These are phyloP conservation scores for Drosophila malerkotliana DNA, from an alignment of 1,140 invertebrate genomes.

Conservation along the genomic window DNA sequence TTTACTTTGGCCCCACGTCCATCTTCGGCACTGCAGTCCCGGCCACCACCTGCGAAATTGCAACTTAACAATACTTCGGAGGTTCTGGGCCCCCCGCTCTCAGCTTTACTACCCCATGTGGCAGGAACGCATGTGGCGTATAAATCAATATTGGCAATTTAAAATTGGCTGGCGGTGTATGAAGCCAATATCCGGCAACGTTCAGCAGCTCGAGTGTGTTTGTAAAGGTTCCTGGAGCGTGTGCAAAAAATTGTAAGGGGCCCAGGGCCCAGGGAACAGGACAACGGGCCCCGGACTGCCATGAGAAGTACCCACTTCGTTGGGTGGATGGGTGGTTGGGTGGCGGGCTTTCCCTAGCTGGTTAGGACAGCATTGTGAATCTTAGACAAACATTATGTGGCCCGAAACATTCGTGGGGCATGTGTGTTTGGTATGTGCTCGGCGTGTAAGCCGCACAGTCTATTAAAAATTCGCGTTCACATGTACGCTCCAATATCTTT, in stretches of 20 bases:
- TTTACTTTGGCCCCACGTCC: constrained; percentile 69
- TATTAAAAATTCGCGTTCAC: not conserved
- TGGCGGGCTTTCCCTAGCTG: not conserved
- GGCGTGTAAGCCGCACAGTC: constrained; percentile 1
- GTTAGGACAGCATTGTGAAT: constrained; percentile 56
- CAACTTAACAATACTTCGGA: constrained; percentile 77
- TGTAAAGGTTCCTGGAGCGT: constrained; percentile 30
- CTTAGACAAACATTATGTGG: constrained; percentile 74
- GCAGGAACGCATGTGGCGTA: constrained; percentile 71
- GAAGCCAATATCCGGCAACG: constrained; percentile 77
- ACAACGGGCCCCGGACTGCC: not conserved
- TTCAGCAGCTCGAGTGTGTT: constrained; percentile 49
- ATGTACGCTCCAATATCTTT: not conserved
- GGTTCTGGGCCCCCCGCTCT: constrained; percentile 31
- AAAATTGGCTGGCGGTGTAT: constrained; percentile 81
- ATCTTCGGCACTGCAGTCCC: constrained; percentile 40
- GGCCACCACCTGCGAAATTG: constrained; percentile 73
- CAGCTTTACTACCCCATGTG: constrained; percentile 67
- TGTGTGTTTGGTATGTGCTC: constrained; percentile 1
- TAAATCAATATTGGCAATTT: constrained; percentile 82
- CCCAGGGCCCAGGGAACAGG: not conserved
- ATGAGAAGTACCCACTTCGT: constrained; percentile 1
- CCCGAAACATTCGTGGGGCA: constrained; percentile 39
- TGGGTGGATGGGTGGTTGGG: not conserved
- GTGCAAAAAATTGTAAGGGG: constrained; percentile 12